These are phyloP conservation scores for Alosa alosa DNA, from an alignment of 2,113 vertebrate species.

Conservation along the genomic window DNA sequence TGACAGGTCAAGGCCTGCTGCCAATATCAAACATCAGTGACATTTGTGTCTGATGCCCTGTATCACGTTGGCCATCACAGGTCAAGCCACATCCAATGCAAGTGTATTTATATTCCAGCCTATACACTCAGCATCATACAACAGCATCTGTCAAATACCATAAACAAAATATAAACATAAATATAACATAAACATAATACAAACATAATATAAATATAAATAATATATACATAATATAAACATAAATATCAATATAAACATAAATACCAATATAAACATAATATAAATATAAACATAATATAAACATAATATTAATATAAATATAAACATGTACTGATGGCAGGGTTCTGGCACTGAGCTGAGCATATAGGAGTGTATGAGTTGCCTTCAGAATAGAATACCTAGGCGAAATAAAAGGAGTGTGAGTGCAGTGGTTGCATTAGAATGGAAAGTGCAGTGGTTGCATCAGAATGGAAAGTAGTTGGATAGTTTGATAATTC, in stretches of 20 bases:
- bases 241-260: no score
- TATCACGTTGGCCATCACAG: background rate
- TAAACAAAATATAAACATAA: no score
- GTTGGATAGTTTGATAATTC: background rate
- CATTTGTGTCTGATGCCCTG: background rate
- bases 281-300: no score
- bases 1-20: background rate
- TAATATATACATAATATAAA: no score
- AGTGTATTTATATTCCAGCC: background rate
- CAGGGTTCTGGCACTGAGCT: background rate
- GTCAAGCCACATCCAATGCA: background rate
- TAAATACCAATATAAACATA: no score
- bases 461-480: background rate
- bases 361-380: background rate
- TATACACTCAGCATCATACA: background rate
- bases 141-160: no score
- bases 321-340: background rate
- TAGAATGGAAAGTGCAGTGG: background rate
- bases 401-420: no score
- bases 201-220: no score
- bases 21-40: background rate
- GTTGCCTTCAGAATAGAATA: background rate
- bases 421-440: background rate
- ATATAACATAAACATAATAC: no score
- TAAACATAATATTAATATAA: no score